Base-by-base conservation (phyloP, 2,113 vertebrate genomes). In the Phyllopteryx taeniolatus region DNA sequence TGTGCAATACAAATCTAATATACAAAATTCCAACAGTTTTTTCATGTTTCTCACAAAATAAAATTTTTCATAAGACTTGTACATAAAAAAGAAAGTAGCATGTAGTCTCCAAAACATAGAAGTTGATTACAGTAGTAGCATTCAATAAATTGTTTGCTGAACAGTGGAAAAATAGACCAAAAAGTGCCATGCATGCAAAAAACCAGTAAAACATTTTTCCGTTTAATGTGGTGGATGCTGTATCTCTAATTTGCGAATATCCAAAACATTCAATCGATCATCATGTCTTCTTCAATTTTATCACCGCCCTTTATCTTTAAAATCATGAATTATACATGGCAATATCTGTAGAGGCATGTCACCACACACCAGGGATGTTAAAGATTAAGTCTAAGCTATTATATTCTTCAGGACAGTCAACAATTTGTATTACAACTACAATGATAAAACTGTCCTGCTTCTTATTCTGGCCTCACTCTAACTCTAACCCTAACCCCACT, bases 101-200 rank as follows among this genome's bases (percentile, higher is more conserved):
- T 73, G 65, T 80, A 72, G 81, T 83, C 56, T 71, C 47, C 82
- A 75, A 80, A 80, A 83, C 72, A 77, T 53, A 63, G 33, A 2
- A 72, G 59, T 74, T 49, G 56, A 83, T 73, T 67, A 19, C 31
- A 35, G 13, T 19, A 72, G 53, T 49, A 76, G 39, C 56, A 75
- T 76, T 68, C 56, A 67, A 54, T 68, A 60, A 53, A 31, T 62
- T 67, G 20, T 83, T 83, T 69, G 71, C 62, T 82, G 72, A 70
- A 59, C 76, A 49, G 77, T 57, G 67, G 47, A 75, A 71, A 79
- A 78, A 75, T 44, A 59, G 65, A 66, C 27, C 53, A 69, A 80
- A 86, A 86, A 76, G 87, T 90, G 87, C 83, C 85, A 80, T 72
- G 82, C 88, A 91, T 84, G 86, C 80, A 85, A 79, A 69, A 79